These are phyloP conservation scores for Tautogolabrus adspersus DNA, from an alignment of 2,113 vertebrate species.

Conservation along the genomic window DNA sequence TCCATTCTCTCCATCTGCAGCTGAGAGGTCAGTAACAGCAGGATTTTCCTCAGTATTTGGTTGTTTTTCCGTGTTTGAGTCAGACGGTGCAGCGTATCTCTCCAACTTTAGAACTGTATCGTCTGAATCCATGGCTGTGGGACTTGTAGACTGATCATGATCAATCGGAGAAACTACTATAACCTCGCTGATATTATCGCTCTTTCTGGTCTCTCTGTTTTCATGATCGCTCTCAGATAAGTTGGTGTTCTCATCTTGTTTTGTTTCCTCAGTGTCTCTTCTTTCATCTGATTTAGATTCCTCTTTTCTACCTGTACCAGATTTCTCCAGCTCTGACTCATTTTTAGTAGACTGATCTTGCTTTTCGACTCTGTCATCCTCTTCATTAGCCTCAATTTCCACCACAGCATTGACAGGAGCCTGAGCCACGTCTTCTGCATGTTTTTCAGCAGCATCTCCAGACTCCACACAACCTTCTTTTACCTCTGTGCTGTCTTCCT, in stretches of 20 bases:
- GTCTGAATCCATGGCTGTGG: neutral
- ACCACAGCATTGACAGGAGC: neutral
- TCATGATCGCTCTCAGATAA: neutral
- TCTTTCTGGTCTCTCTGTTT: constrained; percentile 22
- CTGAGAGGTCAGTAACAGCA: neutral
- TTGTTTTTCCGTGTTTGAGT: neutral
- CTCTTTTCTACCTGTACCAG: constrained; percentile 14
- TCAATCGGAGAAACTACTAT: neutral
- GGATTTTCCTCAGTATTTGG: neutral
- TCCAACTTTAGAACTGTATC: neutral
- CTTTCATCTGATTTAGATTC: constrained; percentile 11
- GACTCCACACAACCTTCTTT: constrained; percentile 3
- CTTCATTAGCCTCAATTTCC: constrained; percentile 24
- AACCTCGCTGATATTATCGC: neutral
- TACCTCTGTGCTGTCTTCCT: neutral
- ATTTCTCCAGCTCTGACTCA: constrained; percentile 3
- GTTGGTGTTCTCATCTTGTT: constrained; percentile 42
- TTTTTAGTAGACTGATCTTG: constrained; percentile 8
- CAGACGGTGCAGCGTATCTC: neutral
- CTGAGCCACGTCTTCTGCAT: constrained; percentile 7
- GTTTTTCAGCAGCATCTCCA: constrained; percentile 18
- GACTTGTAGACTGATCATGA: constrained; percentile 7
- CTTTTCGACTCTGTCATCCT: neutral
- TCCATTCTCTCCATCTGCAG: constrained; percentile 39
- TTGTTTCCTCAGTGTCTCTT: neutral